Evolutionary conservation across 2,113 vertebrate species (phyloP).

Genomic region (Diadophis punctatus): DNA sequence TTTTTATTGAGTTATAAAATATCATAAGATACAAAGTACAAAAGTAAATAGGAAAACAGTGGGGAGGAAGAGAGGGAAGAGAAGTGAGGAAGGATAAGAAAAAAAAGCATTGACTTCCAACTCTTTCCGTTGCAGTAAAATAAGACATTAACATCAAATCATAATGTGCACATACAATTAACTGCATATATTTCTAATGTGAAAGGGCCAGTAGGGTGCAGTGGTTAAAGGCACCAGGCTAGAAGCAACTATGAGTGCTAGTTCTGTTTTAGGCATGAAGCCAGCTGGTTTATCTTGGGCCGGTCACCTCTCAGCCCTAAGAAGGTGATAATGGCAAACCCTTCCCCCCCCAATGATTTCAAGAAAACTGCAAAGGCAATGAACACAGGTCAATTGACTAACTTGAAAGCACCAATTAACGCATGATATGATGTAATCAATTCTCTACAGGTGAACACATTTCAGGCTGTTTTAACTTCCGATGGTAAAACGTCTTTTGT

Average conservation of each 20-base stretch:
- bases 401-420: neutral
- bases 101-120: no score
- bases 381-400: neutral
- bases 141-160: no score
- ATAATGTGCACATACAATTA: neutral
- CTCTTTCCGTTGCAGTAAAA: no score
- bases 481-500: neutral
- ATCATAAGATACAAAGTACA: no score
- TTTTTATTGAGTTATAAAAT: no score
- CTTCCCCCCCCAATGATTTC: neutral
- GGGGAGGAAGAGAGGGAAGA: no score
- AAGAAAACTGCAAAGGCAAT: neutral
- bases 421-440: neutral
- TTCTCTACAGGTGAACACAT: constrained; percentile 29
- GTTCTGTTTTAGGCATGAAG: neutral
- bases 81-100: no score
- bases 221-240: neutral
- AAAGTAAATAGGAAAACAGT: no score
- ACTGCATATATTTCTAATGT: neutral
- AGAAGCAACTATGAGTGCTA: neutral
- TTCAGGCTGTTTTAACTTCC: constrained; percentile 25
- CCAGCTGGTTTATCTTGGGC: neutral
- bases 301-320: neutral
- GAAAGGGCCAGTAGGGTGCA: neutral
- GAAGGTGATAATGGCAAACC: neutral